Base-by-base conservation (phyloP, 2,888 invertebrate species). In the Luperina testacea region DNA sequence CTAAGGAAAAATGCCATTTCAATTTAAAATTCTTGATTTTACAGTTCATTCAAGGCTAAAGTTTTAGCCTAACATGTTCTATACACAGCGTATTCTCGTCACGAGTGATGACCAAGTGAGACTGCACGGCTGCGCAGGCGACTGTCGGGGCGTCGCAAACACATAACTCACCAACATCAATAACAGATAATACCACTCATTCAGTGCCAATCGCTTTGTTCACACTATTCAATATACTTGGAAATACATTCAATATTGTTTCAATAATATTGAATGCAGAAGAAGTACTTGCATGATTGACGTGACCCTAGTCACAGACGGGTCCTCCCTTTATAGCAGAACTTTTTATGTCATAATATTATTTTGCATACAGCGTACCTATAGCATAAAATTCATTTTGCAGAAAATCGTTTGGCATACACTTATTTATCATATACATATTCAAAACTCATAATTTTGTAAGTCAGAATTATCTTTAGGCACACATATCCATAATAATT, bases 161-260 rank as follows among this genome's bases (percentile, higher is more conserved):
- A 92, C 94, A 93, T 95, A 95, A 95, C 88, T 95, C 93, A 93
- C 86, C 73, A 85, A 85, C 90, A 88, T 88, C 90, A 92, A 92
- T 91, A 90, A 89, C 91, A 91, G 94, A 95, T 95, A 95, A 93
- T 92, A 90, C 90, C 88, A 89, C 92, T 93, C 94, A 94, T 94
- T 95, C 92, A 94, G 91, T 90, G 90, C 88, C 89, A 89, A 88
- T 88, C 88, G 89, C 90, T 91, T 91, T 92, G 92, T 92, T 90
- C 90, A 85, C 88, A 85, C 85, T 88, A 89, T 86, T 84, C 84
- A 86, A 82, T 88, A n/a, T 81, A 88, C 72, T 69, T 72, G 38
- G 61, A 88, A 69, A 81, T 81, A 57, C n/a, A 65, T 79, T 71
- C 17, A 38, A 74, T 80, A 71, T 87, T 84, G 65, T 61, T 71